Evolutionary conservation across 2,888 invertebrate species (phyloP).

Genomic region (Opisthograptis luteolata): DNA sequence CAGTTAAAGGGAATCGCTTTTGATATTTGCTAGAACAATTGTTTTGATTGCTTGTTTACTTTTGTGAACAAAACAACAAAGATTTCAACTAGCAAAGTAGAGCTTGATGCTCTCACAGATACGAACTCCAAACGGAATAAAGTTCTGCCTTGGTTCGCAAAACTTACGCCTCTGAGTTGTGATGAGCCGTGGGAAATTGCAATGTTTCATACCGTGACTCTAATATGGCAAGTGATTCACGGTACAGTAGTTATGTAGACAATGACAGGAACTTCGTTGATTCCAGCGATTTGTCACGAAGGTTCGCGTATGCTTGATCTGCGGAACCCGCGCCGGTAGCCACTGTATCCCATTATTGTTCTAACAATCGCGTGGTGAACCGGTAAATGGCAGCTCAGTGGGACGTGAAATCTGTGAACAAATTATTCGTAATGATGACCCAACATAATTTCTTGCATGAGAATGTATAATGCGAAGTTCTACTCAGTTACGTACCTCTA

Average conservation of each 20-base stretch:
- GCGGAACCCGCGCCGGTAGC: conserved; percentile 33
- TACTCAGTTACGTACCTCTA: no score
- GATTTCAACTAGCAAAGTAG: neutral
- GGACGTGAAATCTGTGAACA: conserved; percentile 48
- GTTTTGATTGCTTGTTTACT: conserved; percentile 9
- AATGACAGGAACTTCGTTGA: conserved; percentile 73
- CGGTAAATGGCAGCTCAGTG: conserved; percentile 52
- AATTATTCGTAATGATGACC: conserved; percentile 35
- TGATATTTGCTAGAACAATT: conserved; percentile 9
- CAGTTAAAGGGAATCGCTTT: conserved; percentile 1
- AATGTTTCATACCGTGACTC: conserved; percentile 46
- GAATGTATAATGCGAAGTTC: neutral
- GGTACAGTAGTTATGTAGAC: conserved; percentile 56
- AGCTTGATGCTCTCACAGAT: conserved; percentile 3
- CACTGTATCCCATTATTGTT: conserved; percentile 49
- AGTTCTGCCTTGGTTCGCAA: conserved; percentile 29
- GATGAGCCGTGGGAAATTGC: conserved; percentile 55
- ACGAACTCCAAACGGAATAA: neutral
- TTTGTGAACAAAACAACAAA: conserved; percentile 4
- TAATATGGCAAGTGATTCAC: conserved; percentile 56
- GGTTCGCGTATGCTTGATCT: conserved; percentile 51
- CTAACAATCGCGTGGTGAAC: conserved; percentile 52
- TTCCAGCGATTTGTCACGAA: conserved; percentile 60
- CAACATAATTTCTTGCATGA: conserved; percentile 30
- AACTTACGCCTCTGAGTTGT: conserved; percentile 27